A percentile compares a stretch with the other conserved stretches of the same genome.
Evolutionary conservation across 2,888 invertebrate genomes (phyloP).

Genomic region (Nowickia ferox): DNA sequence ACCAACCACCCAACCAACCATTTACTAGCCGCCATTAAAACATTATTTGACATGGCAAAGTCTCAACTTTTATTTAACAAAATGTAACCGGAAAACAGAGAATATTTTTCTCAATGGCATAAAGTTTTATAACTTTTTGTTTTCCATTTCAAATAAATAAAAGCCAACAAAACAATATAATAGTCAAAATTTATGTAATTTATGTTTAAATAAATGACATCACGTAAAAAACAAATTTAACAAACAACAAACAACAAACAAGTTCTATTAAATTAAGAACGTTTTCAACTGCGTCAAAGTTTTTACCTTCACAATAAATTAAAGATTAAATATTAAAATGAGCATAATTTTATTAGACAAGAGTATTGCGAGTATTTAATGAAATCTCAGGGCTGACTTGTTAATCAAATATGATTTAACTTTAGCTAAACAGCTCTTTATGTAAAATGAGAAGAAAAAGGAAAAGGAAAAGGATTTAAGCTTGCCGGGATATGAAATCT

Average conservation of each 20-base stretch:
- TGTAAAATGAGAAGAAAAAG: too few species aligned
- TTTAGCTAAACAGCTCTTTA: too few species aligned
- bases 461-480: too few species aligned
- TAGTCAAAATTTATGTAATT: slow-evolving; percentile 46
- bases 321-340: background rate
- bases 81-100: slow-evolving; percentile 6
- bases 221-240: slow-evolving; percentile 58
- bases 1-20: background rate
- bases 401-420: too few species aligned
- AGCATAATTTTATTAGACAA: background rate
- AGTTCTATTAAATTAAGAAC: slow-evolving; percentile 16
- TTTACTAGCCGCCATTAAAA: slow-evolving; percentile 11
- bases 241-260: background rate
- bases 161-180: slow-evolving; percentile 27
- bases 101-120: background rate
- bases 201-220: slow-evolving; percentile 66
- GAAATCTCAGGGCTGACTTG: too few species aligned
- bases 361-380: too few species aligned
- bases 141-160: slow-evolving; percentile 66
- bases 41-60: slow-evolving; percentile 1
- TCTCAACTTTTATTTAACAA: background rate
- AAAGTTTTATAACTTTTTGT: slow-evolving; percentile 67
- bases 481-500: too few species aligned
- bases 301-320: background rate
- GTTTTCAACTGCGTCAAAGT: too few species aligned